Conservation (phyloP, 2,113 vertebrate species). For the Mesoclemmys tuberculata region DNA sequence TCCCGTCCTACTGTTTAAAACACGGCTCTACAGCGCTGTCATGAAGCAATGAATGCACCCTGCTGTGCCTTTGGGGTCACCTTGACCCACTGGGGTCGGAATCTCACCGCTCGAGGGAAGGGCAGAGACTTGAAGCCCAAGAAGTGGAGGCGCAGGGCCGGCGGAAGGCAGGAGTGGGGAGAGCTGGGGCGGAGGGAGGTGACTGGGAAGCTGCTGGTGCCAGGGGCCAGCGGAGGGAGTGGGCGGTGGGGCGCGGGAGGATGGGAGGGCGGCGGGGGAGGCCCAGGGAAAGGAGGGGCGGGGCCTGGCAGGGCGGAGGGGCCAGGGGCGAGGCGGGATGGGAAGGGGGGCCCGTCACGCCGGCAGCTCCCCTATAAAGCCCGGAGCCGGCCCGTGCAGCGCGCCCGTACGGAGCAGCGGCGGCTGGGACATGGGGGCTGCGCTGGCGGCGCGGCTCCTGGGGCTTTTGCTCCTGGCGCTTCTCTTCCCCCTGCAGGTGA, state of each 20-base stretch:
- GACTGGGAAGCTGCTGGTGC: not conserved
- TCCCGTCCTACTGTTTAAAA: too few relatives aligned
- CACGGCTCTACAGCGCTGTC: too few relatives aligned
- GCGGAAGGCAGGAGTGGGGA: not conserved
- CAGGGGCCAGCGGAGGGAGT: not conserved
- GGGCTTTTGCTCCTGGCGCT: constrained; percentile 79
- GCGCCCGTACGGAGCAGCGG: not conserved
- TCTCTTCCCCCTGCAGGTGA: constrained; percentile 80
- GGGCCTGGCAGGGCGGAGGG: not conserved
- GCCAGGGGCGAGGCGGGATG: not conserved
- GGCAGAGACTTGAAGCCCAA: not conserved
- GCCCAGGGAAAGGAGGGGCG: not conserved
- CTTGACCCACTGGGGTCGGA: not conserved
- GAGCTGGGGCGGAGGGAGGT: too few relatives aligned
- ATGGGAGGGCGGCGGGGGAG: not conserved
- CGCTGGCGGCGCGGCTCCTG: constrained; percentile 72
- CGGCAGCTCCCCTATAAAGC: constrained; percentile 21
- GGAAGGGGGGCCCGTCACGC: not conserved
- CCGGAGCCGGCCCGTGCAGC: not conserved
- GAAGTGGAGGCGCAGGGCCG: too few relatives aligned
- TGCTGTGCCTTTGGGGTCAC: not conserved
- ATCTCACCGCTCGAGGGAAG: too few relatives aligned
- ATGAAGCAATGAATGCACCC: not conserved
- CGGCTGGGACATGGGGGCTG: constrained; percentile 72
- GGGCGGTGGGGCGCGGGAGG: not conserved